Conservation (phyloP, 2,888 invertebrate species). For the Steinernema carpocapsae region DNA sequence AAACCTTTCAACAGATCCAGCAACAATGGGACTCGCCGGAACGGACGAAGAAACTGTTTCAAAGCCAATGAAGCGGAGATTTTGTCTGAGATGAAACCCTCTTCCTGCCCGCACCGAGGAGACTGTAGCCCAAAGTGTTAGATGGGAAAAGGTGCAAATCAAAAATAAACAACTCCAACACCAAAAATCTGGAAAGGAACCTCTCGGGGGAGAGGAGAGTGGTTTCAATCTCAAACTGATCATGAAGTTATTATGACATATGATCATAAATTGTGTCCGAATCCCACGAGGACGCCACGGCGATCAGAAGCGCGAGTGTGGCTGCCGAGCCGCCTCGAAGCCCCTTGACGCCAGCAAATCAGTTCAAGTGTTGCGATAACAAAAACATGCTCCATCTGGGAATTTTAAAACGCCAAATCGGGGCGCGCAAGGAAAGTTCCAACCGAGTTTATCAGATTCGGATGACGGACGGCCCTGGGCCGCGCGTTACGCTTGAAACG, state of each 20-base stretch:
- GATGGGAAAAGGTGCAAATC: too few species aligned
- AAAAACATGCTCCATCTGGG: slow-evolving; percentile 30
- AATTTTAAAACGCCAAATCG: slow-evolving; percentile 2
- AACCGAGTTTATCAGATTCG: slow-evolving; percentile 1
- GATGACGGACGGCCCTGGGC: slow-evolving; percentile 1
- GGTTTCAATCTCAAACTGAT: background rate
- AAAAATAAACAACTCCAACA: too few species aligned
- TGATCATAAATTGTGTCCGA: slow-evolving; percentile 13
- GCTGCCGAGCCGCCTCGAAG: background rate
- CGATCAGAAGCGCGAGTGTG: slow-evolving; percentile 10
- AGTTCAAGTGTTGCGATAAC: slow-evolving; percentile 35
- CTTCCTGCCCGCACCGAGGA: background rate
- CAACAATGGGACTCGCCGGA: slow-evolving; percentile 10
- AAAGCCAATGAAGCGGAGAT: slow-evolving; percentile 3
- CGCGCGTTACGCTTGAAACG: slow-evolving; percentile 6
- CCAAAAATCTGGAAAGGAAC: background rate
- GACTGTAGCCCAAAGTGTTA: background rate
- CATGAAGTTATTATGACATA: slow-evolving; percentile 18
- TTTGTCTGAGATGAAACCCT: background rate
- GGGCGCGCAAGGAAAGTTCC: background rate
- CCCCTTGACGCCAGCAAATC: slow-evolving; percentile 34
- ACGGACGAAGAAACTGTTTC: background rate
- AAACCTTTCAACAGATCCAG: slow-evolving; percentile 6
- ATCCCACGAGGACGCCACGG: background rate
- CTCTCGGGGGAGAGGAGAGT: background rate